These are phyloP conservation scores for Cyprinella venusta DNA, from an alignment of 2,797 vertebrate species.

Conservation along the genomic window DNA sequence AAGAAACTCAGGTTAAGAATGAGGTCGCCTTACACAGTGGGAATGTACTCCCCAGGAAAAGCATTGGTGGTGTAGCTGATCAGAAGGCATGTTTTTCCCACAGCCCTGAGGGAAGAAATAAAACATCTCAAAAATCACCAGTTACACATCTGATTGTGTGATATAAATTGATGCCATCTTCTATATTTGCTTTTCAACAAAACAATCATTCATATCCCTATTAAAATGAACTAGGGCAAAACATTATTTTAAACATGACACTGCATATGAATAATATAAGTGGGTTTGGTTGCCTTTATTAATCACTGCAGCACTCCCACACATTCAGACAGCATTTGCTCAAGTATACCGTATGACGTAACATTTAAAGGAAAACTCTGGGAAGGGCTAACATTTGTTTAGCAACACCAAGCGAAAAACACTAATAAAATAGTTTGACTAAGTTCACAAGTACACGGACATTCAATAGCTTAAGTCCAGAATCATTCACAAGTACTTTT, in stretches of 20 bases:
- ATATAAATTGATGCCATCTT: neutral
- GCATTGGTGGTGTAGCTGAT: constrained; percentile 99
- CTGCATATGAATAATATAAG: neutral
- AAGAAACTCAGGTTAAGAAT: neutral
- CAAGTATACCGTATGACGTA: neutral
- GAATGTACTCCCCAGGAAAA: constrained; percentile 98
- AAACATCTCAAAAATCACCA: constrained; percentile 1
- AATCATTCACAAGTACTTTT: neutral
- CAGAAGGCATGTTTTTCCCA: constrained; percentile 99
- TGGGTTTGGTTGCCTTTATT: constrained; percentile 4
- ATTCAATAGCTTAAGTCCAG: neutral
- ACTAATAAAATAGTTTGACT: neutral
- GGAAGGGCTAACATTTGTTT: neutral
- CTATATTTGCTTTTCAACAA: neutral
- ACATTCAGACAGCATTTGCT: neutral
- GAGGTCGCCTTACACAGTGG: constrained; percentile 91
- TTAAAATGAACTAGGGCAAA: neutral
- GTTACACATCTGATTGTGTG: too few relatives aligned
- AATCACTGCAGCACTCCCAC: neutral
- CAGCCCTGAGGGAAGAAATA: constrained; percentile 80
- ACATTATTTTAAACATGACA: neutral
- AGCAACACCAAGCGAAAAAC: neutral
- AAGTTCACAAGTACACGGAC: neutral
- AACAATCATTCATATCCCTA: neutral
- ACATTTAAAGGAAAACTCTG: neutral